Base-by-base conservation (phyloP, 1,140 invertebrate species). In the Bombus impatiens region DNA sequence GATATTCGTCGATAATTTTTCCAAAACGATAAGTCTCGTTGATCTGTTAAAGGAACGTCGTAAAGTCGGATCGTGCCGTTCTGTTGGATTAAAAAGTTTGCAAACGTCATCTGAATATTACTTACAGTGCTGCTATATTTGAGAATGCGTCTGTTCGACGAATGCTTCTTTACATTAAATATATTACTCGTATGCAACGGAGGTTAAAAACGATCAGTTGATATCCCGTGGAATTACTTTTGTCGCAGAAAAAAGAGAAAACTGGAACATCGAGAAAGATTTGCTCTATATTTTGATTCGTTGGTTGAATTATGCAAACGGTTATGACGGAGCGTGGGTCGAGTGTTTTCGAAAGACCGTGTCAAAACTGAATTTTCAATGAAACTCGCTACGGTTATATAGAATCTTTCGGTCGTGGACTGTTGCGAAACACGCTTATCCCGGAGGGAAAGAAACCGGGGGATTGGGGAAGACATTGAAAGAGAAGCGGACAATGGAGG, bases 401-500 rank as follows among this genome's bases (percentile, higher is more conserved):
- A 13, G 35, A 78, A 42, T 71, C 35, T 35, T 70, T 68, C 22
- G 62, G 53, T 40, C 13, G 22, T 12, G 35, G 62, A 40, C 35
- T 28, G 59, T 67, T 32, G 15, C 44, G 62, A 53, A 40, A 77
- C 82, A 42, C 62, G 22, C 62, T 40, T 68, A 65, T 68, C 74
- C 40, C 62, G 5, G 9, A 5, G 15, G 37, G 42, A 44, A 40
- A 72, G 78, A 53, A 25, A 78, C 22, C 37, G 0, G 44, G 37
- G 15, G 28, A 74, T 75, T 78, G 74, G 76, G 37, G 74, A 57
- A 86, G 86, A 70, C 72, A 53, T 81, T 87, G 65, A 82, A 74
- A 82, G 82, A 79, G 72, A 84, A 57, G 77, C 59, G 76, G 67
- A 84, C 47, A 84, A 79, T 59, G 28, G 76, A 57, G 53, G n/a